phyloP scores from a whole-genome alignment of 1,140 invertebrate species.

The Leptopilina clavipes region DNA sequence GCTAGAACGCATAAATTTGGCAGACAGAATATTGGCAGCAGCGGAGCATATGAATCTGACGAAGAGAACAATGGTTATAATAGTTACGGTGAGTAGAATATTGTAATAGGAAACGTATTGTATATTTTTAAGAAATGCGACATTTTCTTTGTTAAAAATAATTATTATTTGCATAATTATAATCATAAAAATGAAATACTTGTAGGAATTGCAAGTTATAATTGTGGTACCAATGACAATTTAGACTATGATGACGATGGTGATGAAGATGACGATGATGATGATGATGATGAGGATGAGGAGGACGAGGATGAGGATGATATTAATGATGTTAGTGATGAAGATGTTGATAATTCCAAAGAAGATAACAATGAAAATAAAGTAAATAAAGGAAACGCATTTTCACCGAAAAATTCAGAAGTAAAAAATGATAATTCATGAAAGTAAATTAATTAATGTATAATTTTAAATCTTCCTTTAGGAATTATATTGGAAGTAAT shows the following conservation, averaged over 20 bases:
- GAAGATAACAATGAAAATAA: constrained; percentile 46
- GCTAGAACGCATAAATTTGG: constrained; percentile 89
- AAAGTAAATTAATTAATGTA: background rate
- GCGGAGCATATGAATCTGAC: constrained; percentile 70
- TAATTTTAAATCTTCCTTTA: background rate
- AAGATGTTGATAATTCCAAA: constrained; percentile 49
- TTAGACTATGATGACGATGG: constrained; percentile 77
- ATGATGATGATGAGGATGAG: constrained; percentile 72
- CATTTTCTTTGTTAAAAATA: no score
- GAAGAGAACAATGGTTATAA: constrained; percentile 72
- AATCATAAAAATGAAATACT: constrained; percentile 28
- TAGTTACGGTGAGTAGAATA: constrained; percentile 53
- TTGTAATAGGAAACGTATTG: no score
- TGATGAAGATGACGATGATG: constrained; percentile 74
- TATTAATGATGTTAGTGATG: constrained; percentile 56
- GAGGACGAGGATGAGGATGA: constrained; percentile 70
- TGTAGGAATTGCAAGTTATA: constrained; percentile 62
- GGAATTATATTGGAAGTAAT: background rate
- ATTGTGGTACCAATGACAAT: constrained; percentile 74
- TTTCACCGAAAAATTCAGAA: background rate
- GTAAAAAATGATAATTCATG: background rate
- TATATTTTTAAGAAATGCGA: no score
- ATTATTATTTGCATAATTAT: background rate
- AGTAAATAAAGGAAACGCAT: constrained; percentile 37
- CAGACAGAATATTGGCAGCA: constrained; percentile 82